phyloP scores from a whole-genome alignment of 2,113 vertebrate genomes.

The Ceyx melanurus region DNA sequence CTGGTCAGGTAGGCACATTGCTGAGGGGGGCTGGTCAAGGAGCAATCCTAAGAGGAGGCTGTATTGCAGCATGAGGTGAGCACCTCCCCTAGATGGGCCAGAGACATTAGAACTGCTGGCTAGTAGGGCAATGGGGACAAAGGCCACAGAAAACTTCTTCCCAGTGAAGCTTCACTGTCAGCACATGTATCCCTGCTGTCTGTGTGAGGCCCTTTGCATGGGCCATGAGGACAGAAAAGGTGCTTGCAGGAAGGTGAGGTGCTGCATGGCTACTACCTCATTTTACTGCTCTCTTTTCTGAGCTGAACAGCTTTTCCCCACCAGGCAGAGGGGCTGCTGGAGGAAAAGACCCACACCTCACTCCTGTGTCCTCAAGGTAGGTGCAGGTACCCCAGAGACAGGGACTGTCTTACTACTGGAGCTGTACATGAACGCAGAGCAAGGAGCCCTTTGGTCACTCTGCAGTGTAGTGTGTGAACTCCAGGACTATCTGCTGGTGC shows the following conservation, averaged over 20 bases:
- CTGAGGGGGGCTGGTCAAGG: neutral
- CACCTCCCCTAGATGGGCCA: neutral
- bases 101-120: neutral
- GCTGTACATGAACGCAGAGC: neutral
- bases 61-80: neutral
- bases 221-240: neutral
- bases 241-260: neutral
- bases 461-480: neutral
- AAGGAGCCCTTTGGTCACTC: no score
- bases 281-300: neutral
- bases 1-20: neutral
- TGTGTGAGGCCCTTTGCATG: neutral
- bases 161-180: neutral
- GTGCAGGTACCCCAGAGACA: neutral
- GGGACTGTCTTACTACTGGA: neutral
- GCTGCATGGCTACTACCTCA: neutral
- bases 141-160: neutral
- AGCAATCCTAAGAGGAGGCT: neutral
- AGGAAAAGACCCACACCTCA: slow-evolving; percentile 59
- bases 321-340: slow-evolving; percentile 59
- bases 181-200: neutral
- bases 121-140: neutral
- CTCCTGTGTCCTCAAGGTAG: slow-evolving; percentile 61
- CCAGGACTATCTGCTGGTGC: neutral
- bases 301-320: neutral